Base-by-base conservation (phyloP, 2,888 invertebrate genomes). In the Phyllotreta striolata region DNA sequence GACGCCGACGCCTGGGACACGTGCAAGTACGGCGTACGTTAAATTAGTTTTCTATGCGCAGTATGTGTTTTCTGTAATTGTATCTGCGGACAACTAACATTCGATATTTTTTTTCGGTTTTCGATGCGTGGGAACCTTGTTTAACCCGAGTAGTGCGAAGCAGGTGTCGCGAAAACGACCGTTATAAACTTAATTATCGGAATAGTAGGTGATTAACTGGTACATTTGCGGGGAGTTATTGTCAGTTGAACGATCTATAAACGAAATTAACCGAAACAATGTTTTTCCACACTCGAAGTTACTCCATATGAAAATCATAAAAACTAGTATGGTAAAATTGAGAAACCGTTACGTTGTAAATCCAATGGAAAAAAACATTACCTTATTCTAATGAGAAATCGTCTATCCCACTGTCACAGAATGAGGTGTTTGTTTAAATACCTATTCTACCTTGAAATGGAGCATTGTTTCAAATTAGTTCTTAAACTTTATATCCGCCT, bases 401-500 rank as follows among this genome's bases (percentile, higher is more conserved):
- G 41, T n/a, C 39, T 38, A 47, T 38, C 46, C 56, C 46, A 44
- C 44, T 47, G 56, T 47, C 52, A 54, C 54, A 58, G 52, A 62
- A 38, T 41, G 44, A 56, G 24, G 43, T 10, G 43, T 60, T 34
- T 46, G 54, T 58, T 54, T 37, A 24, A 58, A 58, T 40, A 54
- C 47, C 61, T 64, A 64, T 44, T 64, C 64, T 64, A 64, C 62
- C 67, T 67, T 67, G 67, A 67, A 67, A 67, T 67, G 56, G 57
- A 47, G 59, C 52, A 67, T 67, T 67, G 67, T 67, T 59, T 67
- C 55, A 46, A 59, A 59, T 59, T 51, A 10, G 40, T 55, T 47
- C 41, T 43, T 63, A 39, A 58, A 44, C 37, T 41, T 51, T 59
- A 60, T 44, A 64, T 64, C 64, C 64, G 64, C 47, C 55, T 52